Conservation (phyloP, 2,113 vertebrate genomes). For the Syrrhaptes paradoxus region DNA sequence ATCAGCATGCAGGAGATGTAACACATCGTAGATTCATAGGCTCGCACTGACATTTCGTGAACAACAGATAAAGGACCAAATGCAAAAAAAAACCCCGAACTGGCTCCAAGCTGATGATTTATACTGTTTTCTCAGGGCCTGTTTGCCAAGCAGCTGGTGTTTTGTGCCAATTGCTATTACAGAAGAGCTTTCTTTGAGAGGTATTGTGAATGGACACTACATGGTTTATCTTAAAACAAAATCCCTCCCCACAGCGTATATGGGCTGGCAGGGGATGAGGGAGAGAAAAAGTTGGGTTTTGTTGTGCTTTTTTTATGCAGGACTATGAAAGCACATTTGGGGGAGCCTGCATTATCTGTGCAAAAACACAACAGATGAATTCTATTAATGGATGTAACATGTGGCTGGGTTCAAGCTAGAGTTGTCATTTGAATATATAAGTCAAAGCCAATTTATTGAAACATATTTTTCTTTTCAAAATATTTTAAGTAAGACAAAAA, state of each 20-base stretch:
- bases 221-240: conserved; percentile 10
- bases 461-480: conserved; percentile 79
- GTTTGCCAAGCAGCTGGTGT: conserved; percentile 36
- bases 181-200: conserved; percentile 51
- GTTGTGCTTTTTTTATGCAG: neutral
- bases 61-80: conserved; percentile 16
- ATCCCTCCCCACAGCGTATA: neutral
- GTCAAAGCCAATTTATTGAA: conserved; percentile 60
- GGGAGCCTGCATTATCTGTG: conserved; percentile 36
- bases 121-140: conserved; percentile 11
- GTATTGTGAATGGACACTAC: conserved; percentile 1
- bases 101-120: conserved; percentile 42
- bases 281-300: conserved; percentile 13
- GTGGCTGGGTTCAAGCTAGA: conserved; percentile 49
- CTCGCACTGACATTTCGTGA: conserved; percentile 23
- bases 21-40: conserved; percentile 31
- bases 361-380: conserved; percentile 52
- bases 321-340: neutral
- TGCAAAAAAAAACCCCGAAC: neutral
- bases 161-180: conserved; percentile 45
- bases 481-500: conserved; percentile 73
- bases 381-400: conserved; percentile 53
- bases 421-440: conserved; percentile 56
- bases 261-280: neutral
- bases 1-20: neutral